phyloP scores from a whole-genome alignment of 2,113 vertebrate genomes.

The Callopanchax toddi region DNA sequence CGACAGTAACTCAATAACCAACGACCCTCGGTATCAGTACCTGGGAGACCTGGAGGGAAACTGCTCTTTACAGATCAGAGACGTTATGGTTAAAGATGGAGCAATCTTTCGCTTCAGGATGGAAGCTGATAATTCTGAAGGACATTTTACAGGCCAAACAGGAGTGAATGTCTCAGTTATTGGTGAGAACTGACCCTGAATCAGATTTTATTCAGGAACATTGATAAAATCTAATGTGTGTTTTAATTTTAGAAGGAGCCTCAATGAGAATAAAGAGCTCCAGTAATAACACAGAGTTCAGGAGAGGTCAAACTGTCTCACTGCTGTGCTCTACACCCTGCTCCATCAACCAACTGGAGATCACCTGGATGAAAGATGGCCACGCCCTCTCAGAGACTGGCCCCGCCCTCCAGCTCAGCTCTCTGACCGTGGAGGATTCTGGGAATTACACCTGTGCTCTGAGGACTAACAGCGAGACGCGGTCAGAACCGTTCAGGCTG shows the following conservation, averaged over 20 bases:
- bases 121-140: rapidly evolving
- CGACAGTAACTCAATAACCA: rapidly evolving
- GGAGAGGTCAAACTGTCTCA: rapidly evolving
- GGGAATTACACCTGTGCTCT: conserved; percentile 3
- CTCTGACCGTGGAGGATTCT: not conserved
- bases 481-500: conserved; percentile 1
- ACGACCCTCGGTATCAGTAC: conserved; percentile 14
- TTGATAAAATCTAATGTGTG: not conserved
- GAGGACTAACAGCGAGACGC: not conserved
- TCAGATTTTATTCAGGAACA: not conserved
- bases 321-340: not conserved
- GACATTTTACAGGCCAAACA: rapidly evolving
- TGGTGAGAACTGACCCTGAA: conserved; percentile 15
- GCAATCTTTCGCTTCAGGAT: conserved; percentile 25
- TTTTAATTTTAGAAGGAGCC: rapidly evolving
- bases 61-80: conserved; percentile 42
- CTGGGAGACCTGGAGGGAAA: conserved; percentile 32
- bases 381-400: not conserved
- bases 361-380: conserved; percentile 40
- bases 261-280: not conserved
- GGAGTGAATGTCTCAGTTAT: conserved; percentile 7
- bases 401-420: conserved; percentile 2
- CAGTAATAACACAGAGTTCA: rapidly evolving
- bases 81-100: rapidly evolving
- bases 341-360: not conserved